These are phyloP conservation scores for Julus scanicus DNA, from an alignment of 2,888 invertebrate species.

Conservation along the genomic window DNA sequence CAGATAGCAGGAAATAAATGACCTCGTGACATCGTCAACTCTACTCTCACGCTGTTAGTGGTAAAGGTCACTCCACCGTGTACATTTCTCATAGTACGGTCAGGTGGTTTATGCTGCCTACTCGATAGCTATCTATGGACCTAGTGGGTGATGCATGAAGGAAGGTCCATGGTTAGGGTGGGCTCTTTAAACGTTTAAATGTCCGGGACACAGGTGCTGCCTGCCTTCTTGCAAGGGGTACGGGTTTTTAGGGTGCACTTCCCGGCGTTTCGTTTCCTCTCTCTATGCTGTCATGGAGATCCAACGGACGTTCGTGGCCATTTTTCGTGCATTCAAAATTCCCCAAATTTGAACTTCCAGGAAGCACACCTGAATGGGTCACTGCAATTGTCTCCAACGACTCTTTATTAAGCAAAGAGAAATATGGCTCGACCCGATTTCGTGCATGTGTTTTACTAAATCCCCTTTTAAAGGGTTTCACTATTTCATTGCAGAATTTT, in stretches of 20 bases:
- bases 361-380: constrained; percentile 16
- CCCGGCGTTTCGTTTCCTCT: constrained; percentile 36
- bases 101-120: background rate
- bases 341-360: background rate
- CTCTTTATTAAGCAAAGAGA: constrained; percentile 34
- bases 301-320: constrained; percentile 25
- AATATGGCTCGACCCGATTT: background rate
- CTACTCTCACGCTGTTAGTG: background rate
- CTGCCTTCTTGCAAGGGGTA: constrained; percentile 16
- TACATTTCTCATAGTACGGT: background rate
- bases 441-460: constrained; percentile 44
- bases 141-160: background rate
- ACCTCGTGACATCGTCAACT: constrained; percentile 7
- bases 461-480: background rate
- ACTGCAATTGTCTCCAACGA: background rate
- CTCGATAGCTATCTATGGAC: background rate
- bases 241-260: background rate
- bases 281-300: constrained; percentile 8
- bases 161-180: background rate
- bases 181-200: constrained; percentile 37
- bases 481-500: background rate
- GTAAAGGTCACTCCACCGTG: background rate
- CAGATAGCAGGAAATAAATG: background rate
- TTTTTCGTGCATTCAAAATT: constrained; percentile 14
- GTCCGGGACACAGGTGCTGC: constrained; percentile 37